Evolutionary conservation across 2,113 vertebrate species (phyloP).

Genomic region (Platycercus adscitus): DNA sequence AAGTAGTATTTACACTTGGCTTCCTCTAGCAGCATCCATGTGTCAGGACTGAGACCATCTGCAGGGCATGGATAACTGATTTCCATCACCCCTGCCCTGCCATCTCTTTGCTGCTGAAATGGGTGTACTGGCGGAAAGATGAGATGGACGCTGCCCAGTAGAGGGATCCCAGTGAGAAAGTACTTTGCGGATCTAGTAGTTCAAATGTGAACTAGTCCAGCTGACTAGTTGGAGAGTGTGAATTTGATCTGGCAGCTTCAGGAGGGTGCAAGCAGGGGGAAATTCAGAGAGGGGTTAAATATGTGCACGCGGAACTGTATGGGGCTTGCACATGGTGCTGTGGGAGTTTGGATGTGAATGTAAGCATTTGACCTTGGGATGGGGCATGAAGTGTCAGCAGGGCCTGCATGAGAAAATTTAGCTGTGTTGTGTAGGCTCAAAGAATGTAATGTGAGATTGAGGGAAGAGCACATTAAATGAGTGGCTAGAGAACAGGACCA

Average conservation of each 20-base stretch:
- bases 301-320: neutral
- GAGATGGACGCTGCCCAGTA: neutral
- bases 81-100: neutral
- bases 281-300: neutral
- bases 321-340: neutral
- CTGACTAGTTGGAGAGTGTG: neutral
- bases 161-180: neutral
- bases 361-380: neutral
- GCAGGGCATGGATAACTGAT: neutral
- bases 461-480: neutral
- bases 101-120: neutral
- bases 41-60: neutral
- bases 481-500: neutral
- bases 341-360: neutral
- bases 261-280: neutral
- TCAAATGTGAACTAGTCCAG: neutral
- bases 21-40: neutral
- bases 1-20: neutral
- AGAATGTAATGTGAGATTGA: neutral
- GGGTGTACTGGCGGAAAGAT: neutral
- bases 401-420: neutral
- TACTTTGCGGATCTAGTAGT: neutral
- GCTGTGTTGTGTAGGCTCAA: neutral
- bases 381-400: neutral
- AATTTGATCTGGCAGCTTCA: neutral